A percentile compares a stretch with the other conserved stretches of the same genome.
Evolutionary conservation across 1,140 invertebrate species (phyloP).

Genomic region (Brachionus angularis): DNA sequence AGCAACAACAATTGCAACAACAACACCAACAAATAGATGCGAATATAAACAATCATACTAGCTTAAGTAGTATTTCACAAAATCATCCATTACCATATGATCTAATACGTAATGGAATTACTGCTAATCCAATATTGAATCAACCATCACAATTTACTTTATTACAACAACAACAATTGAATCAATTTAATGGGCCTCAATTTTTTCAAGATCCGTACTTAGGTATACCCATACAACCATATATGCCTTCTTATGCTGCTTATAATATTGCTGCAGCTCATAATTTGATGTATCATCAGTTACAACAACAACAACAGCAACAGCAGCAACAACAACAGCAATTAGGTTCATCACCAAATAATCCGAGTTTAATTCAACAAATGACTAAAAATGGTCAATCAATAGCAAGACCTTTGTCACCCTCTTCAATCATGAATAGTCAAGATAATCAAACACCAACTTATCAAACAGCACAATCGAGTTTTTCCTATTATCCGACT

Average conservation of each 20-base stretch:
- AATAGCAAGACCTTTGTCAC: neutral
- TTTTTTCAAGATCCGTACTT: slow-evolving; percentile 23
- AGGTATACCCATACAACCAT: slow-evolving; percentile 29
- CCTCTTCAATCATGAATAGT: no score
- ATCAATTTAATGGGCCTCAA: slow-evolving; percentile 20
- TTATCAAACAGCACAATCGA: slow-evolving; percentile 6
- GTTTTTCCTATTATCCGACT: slow-evolving; percentile 33
- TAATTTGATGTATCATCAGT: slow-evolving; percentile 40
- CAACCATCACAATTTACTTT: neutral
- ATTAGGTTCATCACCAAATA: slow-evolving; percentile 1
- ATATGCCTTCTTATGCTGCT: slow-evolving; percentile 23
- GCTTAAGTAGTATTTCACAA: no score
- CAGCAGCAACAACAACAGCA: slow-evolving; percentile 38
- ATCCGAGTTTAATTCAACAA: neutral
- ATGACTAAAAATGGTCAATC: neutral
- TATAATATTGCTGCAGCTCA: slow-evolving; percentile 40
- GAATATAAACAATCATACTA: no score
- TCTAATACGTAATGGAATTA: no score
- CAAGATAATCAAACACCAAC: slow-evolving; percentile 14
- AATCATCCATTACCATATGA: no score
- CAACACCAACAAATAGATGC: no score
- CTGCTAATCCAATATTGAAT: no score
- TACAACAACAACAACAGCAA: slow-evolving; percentile 24
- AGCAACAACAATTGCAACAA: neutral
- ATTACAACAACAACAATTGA: neutral